A percentile compares a stretch with the other conserved stretches of the same genome.
phyloP scores from a whole-genome alignment of 2,113 vertebrate species.

The Leptobrachium leishanense region DNA sequence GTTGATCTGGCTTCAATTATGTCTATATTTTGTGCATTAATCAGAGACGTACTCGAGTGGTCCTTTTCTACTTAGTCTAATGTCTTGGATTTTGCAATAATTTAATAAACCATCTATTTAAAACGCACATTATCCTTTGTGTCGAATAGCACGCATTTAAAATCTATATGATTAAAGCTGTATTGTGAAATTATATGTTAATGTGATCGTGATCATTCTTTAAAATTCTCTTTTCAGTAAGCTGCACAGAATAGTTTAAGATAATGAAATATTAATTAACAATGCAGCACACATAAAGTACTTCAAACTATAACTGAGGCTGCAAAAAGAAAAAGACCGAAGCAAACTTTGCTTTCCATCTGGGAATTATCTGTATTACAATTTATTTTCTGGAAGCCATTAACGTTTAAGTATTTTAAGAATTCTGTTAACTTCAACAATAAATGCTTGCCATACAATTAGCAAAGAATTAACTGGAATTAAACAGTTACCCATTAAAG shows the following conservation, averaged over 20 bases:
- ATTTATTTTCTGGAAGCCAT: constrained; percentile 33
- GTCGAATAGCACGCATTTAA: constrained; percentile 14
- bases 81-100: constrained; percentile 21
- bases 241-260: background rate
- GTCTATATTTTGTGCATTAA: too few relatives aligned
- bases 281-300: constrained; percentile 18
- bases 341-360: constrained; percentile 22
- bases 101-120: constrained; percentile 23
- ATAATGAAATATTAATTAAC: constrained; percentile 19
- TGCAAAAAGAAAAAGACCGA: constrained; percentile 3
- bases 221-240: constrained; percentile 1
- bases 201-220: constrained; percentile 23
- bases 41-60: too few relatives aligned
- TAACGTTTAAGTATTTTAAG: constrained; percentile 8
- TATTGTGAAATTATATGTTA: constrained; percentile 1
- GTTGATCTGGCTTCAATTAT: too few relatives aligned
- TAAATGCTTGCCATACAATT: constrained; percentile 19
- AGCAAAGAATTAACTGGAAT: constrained; percentile 13
- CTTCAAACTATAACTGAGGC: background rate
- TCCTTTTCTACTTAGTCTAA: constrained; percentile 24
- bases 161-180: constrained; percentile 27
- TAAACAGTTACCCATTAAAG: background rate
- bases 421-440: constrained; percentile 20
- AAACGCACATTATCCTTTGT: constrained; percentile 26
- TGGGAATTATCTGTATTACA: constrained; percentile 28